These are phyloP conservation scores for Heterohyrax brucei DNA, from an alignment of 2,797 vertebrate genomes.

Conservation along the genomic window DNA sequence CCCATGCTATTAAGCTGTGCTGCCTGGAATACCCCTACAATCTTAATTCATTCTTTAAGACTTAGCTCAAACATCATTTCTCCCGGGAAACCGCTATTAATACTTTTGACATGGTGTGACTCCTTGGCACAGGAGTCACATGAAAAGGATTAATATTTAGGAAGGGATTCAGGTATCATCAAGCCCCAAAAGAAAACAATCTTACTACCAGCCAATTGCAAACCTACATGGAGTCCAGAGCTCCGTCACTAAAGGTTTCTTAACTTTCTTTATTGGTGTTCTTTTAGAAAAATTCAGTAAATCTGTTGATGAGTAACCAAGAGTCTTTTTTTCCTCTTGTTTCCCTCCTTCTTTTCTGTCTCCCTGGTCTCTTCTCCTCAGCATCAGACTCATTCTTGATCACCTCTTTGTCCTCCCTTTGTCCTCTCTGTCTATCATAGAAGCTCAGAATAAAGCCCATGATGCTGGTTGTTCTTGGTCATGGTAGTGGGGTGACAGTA, in stretches of 20 bases:
- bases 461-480: not conserved
- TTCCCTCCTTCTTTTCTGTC: not conserved
- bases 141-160: not conserved
- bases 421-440: not conserved
- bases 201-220: not conserved
- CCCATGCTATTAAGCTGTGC: not conserved
- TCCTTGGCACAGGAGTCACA: not conserved
- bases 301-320: too few species aligned
- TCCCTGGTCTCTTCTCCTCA: not conserved
- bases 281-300: not conserved
- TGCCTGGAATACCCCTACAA: not conserved
- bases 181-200: not conserved
- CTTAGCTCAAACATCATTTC: not conserved
- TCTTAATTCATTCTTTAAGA: not conserved
- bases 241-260: not conserved
- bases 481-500: not conserved
- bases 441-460: not conserved
- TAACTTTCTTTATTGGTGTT: not conserved
- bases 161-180: not conserved
- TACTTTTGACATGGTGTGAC: not conserved
- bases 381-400: not conserved
- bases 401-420: not conserved
- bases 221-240: accelerated
- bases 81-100: not conserved
- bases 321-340: not conserved